Evolutionary conservation across 2,797 vertebrate species (phyloP), one percentile per base, ranked within the genome.

Genomic region (Acanthiza pusilla): DNA sequence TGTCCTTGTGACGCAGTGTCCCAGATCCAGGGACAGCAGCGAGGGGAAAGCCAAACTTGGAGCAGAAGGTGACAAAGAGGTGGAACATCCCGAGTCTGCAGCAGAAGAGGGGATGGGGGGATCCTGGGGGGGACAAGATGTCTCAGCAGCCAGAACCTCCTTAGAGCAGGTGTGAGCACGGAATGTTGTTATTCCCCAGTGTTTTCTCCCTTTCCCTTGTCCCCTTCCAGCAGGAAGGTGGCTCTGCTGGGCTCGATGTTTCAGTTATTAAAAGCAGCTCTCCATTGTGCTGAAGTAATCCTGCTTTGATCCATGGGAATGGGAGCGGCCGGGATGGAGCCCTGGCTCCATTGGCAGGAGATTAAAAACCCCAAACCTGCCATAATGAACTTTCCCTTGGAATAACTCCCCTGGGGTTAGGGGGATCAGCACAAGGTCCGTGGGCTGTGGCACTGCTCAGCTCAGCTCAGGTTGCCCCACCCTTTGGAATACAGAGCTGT

Each of bases 101-200:
- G 60, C 34, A 61, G 51, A 8, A 1, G 36, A 27, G 68, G 36
- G 65, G 2, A 17, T 5, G 38, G 29, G 2, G 1, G 29, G 29
- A 13, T 9, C 32, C 34, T 42, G 50, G 58, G 36, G 21, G 8
- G 61, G 17, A 16, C 13, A 21, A 2, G 58, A 27, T 30, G 36
- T 43, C 21, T 43, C 53, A 34, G 36, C 13, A 51, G 25, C 57
- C 51, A 9, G n/a, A 47, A 3, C 34, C n/a, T 32, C 74, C 30
- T 23, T 14, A 6, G n/a, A 26, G 34, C 60, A 43, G 36, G 32
- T 1, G 0, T 21, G 51, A 48, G 16, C 16, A 18, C 0, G 2
- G 72, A 61, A 40, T 27, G 14, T 16, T 53, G 12, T 7, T 18
- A 23, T 75, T 63, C 50, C 54, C 4, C 1, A 36, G n/a, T 38